Conservation (phyloP, 2,888 invertebrate genomes). For the Craniophora ligustri region DNA sequence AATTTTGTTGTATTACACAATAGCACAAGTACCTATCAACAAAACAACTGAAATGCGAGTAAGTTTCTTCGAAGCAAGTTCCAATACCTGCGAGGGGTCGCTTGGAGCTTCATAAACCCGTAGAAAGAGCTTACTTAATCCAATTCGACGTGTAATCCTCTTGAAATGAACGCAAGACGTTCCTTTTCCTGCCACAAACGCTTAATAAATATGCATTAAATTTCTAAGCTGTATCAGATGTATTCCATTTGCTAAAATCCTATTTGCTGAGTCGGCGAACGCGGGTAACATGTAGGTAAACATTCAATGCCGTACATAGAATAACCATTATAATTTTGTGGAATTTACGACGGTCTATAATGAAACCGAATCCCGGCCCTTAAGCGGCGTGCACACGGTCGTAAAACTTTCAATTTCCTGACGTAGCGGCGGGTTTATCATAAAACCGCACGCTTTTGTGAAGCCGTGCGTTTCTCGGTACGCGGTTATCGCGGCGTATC, state of each 20-base stretch:
- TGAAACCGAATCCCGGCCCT: slow-evolving; percentile 14
- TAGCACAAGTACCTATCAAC: too few species aligned
- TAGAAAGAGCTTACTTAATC: slow-evolving; percentile 32
- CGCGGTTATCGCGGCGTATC: slow-evolving; percentile 23
- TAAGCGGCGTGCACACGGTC: slow-evolving; percentile 22
- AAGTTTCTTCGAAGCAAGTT: background rate
- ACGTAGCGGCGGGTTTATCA: slow-evolving; percentile 17
- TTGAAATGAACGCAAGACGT: slow-evolving; percentile 9
- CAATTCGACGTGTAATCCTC: slow-evolving; percentile 29
- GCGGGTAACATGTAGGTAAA: background rate
- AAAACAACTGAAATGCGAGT: too few species aligned
- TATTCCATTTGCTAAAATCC: slow-evolving; percentile 19
- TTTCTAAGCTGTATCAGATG: slow-evolving; percentile 14
- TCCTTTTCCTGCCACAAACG: slow-evolving; percentile 11
- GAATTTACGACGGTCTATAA: slow-evolving; percentile 24
- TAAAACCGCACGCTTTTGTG: slow-evolving; percentile 29
- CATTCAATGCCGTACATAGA: slow-evolving; percentile 1
- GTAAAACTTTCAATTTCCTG: slow-evolving; percentile 34
- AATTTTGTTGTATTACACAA: too few species aligned
- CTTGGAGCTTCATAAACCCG: background rate
- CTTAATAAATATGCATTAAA: slow-evolving; percentile 49
- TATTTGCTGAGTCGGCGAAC: slow-evolving; percentile 3
- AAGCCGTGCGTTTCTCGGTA: slow-evolving; percentile 6
- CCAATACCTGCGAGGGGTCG: background rate
- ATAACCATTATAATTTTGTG: slow-evolving; percentile 13